Evolutionary conservation across 2,797 vertebrate genomes (phyloP).

Genomic region (Strix occidentalis): DNA sequence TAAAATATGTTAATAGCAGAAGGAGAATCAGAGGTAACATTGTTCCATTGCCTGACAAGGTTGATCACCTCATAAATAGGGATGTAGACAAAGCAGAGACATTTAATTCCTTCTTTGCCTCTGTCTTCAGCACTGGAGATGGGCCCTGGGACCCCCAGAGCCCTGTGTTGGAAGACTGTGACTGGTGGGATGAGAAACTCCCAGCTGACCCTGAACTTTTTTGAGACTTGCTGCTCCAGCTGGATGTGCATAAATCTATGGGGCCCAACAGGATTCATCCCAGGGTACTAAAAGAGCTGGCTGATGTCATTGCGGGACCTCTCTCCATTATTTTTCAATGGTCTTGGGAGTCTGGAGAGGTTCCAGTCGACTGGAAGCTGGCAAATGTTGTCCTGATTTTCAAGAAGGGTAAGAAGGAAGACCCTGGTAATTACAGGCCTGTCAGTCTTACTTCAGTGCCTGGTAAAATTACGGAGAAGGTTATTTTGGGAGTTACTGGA

Average conservation of each 20-base stretch:
- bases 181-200: not conserved
- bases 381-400: not conserved
- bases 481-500: not conserved
- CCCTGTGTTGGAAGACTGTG: not conserved
- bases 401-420: not conserved
- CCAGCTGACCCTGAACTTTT: not conserved
- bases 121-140: not conserved
- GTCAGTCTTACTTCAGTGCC: not conserved
- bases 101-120: fast-evolving
- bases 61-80: not conserved
- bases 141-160: not conserved
- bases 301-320: not conserved
- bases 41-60: too few species aligned
- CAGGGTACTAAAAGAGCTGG: not conserved
- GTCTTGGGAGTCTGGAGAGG: not conserved
- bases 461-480: not conserved
- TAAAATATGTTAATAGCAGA: not conserved
- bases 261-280: not conserved
- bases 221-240: not conserved
- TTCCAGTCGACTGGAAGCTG: not conserved
- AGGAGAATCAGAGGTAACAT: too few species aligned
- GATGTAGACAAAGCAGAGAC: not conserved
- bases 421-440: not conserved
- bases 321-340: not conserved
- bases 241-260: not conserved